Conservation (phyloP, 2,888 invertebrate species). For the Camponotus fellah region DNA sequence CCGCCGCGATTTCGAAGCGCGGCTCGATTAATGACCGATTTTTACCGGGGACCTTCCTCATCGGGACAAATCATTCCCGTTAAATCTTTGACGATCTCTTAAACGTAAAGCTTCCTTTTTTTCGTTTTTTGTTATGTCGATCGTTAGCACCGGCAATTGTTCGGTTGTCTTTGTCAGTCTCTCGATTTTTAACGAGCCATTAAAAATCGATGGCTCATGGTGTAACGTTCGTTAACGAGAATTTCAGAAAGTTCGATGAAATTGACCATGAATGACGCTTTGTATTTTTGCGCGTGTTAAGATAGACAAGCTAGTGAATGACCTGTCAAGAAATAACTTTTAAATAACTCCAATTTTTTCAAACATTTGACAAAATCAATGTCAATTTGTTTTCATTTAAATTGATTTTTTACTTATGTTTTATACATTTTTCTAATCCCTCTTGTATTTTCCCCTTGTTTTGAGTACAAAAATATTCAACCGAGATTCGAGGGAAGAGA, state of each 20-base stretch:
- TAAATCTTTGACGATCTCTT: constrained; percentile 42
- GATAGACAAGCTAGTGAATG: constrained; percentile 12
- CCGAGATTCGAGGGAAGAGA: background rate
- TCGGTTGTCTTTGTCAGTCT: constrained; percentile 5
- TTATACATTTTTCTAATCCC: background rate
- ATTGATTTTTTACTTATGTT: background rate
- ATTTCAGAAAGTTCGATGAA: constrained; percentile 30
- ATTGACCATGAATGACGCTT: constrained; percentile 27
- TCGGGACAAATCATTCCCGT: constrained; percentile 36
- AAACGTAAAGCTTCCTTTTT: constrained; percentile 1
- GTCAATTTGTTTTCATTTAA: background rate
- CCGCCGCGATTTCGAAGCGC: constrained; percentile 30
- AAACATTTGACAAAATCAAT: background rate
- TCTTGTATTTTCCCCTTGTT: background rate
- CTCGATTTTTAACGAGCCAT: constrained; percentile 41
- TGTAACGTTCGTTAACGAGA: constrained; percentile 44
- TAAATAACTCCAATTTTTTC: constrained; percentile 15
- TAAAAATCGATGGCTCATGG: constrained; percentile 44
- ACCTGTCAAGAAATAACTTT: constrained; percentile 17
- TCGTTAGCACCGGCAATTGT: constrained; percentile 6
- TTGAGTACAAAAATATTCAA: constrained; percentile 28
- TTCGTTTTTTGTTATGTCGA: background rate
- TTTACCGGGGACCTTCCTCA: constrained; percentile 27
- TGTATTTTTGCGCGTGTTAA: constrained; percentile 21
- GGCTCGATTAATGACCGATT: constrained; percentile 36